Evolutionary conservation across 2,113 vertebrate species (phyloP).

Genomic region (Antigone vipio): DNA sequence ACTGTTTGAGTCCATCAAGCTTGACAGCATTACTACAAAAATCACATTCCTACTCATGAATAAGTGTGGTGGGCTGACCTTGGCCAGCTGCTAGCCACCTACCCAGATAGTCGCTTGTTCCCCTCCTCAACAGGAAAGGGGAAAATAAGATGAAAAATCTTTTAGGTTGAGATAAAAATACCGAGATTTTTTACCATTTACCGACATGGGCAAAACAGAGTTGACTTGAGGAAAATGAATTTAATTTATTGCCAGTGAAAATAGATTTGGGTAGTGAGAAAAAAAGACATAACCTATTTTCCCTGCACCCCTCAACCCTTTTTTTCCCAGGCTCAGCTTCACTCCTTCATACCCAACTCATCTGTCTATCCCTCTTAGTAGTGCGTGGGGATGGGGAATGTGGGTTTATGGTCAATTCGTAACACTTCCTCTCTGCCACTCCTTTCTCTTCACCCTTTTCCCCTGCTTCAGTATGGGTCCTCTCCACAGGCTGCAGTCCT

Average conservation of each 20-base stretch:
- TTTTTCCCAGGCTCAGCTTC: neutral
- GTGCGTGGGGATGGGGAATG: neutral
- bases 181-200: neutral
- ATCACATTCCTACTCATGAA: neutral
- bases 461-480: neutral
- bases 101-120: neutral
- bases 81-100: neutral
- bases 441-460: neutral
- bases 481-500: neutral
- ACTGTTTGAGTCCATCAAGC: neutral
- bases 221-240: neutral
- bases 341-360: neutral
- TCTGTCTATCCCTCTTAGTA: neutral
- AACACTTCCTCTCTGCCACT: neutral
- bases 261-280: neutral
- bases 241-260: neutral
- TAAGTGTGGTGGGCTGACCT: neutral
- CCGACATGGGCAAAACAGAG: neutral
- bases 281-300: neutral
- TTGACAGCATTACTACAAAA: neutral
- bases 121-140: neutral
- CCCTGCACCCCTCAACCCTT: accelerated
- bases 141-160: neutral
- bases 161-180: neutral
- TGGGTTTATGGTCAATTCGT: neutral